These are phyloP conservation scores for Strigamia maritima DNA, from an alignment of 2,888 invertebrate genomes.

Conservation along the genomic window DNA sequence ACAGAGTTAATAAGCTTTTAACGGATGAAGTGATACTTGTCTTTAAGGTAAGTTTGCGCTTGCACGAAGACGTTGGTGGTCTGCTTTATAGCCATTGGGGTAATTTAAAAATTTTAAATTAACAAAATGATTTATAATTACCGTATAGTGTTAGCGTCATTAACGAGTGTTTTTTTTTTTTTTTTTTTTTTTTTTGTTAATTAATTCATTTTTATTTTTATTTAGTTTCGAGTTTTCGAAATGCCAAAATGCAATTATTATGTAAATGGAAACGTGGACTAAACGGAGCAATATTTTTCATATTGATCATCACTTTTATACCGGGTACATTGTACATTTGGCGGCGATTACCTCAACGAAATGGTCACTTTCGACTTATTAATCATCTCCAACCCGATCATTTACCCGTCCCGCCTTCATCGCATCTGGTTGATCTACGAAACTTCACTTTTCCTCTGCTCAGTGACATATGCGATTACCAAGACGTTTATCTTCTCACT, in stretches of 20 bases:
- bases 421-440: conserved; percentile 37
- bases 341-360: neutral
- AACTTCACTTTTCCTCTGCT: conserved; percentile 40
- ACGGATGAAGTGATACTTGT: neutral
- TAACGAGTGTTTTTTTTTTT: too few relatives aligned
- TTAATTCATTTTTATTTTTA: neutral
- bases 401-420: neutral
- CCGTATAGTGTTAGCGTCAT: too few relatives aligned
- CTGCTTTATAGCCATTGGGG: too few relatives aligned
- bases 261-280: neutral
- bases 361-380: neutral
- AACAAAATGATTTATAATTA: too few relatives aligned
- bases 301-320: neutral
- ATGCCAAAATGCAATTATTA: neutral
- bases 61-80: too few relatives aligned
- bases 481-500: conserved; percentile 56
- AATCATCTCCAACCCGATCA: conserved; percentile 1
- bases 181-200: neutral
- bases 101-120: too few relatives aligned
- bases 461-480: conserved; percentile 7
- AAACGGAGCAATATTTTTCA: neutral
- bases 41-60: neutral
- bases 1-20: neutral
- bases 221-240: neutral
- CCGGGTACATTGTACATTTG: neutral